A percentile compares a stretch with the other conserved stretches of the same genome.
These are phyloP conservation scores for Gibbula magus DNA, from an alignment of 2,888 invertebrate species.

Conservation along the genomic window DNA sequence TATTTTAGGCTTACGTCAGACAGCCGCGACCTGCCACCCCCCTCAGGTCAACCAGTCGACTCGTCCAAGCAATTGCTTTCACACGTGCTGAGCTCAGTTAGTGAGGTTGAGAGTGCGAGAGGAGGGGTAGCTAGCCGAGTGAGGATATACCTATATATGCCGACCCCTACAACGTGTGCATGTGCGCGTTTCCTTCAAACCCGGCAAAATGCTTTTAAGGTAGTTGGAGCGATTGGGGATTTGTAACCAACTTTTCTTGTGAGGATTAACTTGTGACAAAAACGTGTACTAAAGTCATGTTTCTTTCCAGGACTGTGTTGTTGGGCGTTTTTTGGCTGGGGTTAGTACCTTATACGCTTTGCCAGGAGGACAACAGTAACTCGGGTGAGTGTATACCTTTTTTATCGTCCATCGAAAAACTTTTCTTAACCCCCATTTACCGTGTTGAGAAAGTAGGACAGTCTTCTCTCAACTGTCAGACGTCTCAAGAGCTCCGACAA, in stretches of 20 bases:
- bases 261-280: neutral
- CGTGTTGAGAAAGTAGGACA: neutral
- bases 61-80: constrained; percentile 27
- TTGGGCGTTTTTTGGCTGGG: constrained; percentile 10
- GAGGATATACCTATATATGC: constrained; percentile 13
- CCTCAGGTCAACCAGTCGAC: constrained; percentile 18
- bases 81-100: constrained; percentile 18
- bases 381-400: constrained; percentile 5
- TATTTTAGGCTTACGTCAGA: constrained; percentile 28
- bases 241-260: constrained; percentile 2
- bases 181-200: constrained; percentile 22
- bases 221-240: constrained; percentile 18
- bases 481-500: neutral
- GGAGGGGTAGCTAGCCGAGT: neutral
- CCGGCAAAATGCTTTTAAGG: constrained; percentile 25
- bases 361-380: constrained; percentile 15
- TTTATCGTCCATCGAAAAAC: too few relatives aligned
- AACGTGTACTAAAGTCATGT: constrained; percentile 17
- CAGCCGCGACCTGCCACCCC: constrained; percentile 25
- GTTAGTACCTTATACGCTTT: neutral
- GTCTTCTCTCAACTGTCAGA: neutral
- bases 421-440: too few relatives aligned
- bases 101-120: constrained; percentile 15
- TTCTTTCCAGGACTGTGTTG: constrained; percentile 14
- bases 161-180: constrained; percentile 7